Base-by-base conservation (phyloP, 2,113 vertebrate genomes). In the Petroica traversi region DNA sequence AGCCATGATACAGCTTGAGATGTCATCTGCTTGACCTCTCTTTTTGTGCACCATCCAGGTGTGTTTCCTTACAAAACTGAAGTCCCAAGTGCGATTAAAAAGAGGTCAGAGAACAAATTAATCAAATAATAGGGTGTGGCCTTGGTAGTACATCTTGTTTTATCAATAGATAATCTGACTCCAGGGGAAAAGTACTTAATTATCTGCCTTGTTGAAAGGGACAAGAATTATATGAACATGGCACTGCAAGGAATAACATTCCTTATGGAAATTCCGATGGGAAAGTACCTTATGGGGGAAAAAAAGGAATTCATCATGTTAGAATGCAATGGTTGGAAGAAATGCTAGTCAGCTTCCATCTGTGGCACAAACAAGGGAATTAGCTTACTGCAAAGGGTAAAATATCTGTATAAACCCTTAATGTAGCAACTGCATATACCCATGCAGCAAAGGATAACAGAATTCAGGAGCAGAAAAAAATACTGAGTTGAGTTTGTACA, bases 381-480 rank as follows among this genome's bases (percentile, higher is more conserved):
- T 28, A 66, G 29, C 48, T 83, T 92, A 59, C 74, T 74, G 29
- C 82, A 52, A 79, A 80, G 81, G 40, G 36, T 57, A 58, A 86
- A 93, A 57, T 40, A 75, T 94, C 90, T 92, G 51, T 45, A 75
- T 83, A 77, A 86, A 63, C 86, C 85, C 57, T 77, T 88, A 67
- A 51, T 73, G 67, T 58, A 91, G 41, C 28, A 92, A 76, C 38
- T 95, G 18, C 66, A 36, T 67, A 29, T 63, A n/a, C 28, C 24
- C 24, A 49, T 12, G 19, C 40, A 77, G 74, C 43, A 93, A 84
- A 96, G 41, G 71, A 92, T 83, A 95, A 82, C 78, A 93, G 79
- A 92, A 88, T 84, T 92, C 82, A 86, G 92, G 66, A 85, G 76
- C 63, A 95, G 93, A 57, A 93, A 88, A 58, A 92, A 88, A 52